Evolutionary conservation across 2,797 vertebrate species (phyloP), one percentile per base, ranked within the genome.

Genomic region (Dryobates pubescens): DNA sequence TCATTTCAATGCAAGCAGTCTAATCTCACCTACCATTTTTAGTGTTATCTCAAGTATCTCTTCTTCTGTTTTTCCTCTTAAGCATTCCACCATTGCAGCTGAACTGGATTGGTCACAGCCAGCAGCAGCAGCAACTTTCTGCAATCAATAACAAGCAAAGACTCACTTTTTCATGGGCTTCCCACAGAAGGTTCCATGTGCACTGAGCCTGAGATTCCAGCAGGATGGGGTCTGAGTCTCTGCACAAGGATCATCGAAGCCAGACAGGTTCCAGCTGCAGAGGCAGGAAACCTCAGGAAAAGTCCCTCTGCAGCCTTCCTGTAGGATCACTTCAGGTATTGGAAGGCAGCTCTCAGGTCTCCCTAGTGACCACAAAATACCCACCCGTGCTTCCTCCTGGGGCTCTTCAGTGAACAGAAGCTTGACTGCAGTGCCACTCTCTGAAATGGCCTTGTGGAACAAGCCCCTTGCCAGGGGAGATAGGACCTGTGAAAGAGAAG

Each of bases 401-500:
- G 65, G 10, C 2, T 96, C n/a, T 7, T 85, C 92, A 36, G 22
- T 88, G 68, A 93, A 34, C 30, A 96, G 78, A 26, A 0, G 0
- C 30, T 5, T 20, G 79, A 81, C 2, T 65, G 97, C 97, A 30
- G 98, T 98, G 11, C 98, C 98, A 67, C 98, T 99, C 95, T 99
- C 97, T 88, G 98, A 98, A 90, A 99, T 98, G 20, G 98, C 98
- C 93, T 93, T 98, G 20, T 99, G 98, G 96, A 99, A 98, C 67
- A 99, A 93, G 34, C 98, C 98, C 56, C 96, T 95, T 4, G 98
- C 96, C 93, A 98, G 89, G 23, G 98, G 98, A 91, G 98, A 98
- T 41, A 99, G 82, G 43, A 98, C 75, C 98, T 99, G 95, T 32
- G 82, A 62, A 88, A 93, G 87, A 12, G 11, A 54, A 85, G 74